phyloP scores from a whole-genome alignment of 1,140 invertebrate species.

The Micrasema longulum region DNA sequence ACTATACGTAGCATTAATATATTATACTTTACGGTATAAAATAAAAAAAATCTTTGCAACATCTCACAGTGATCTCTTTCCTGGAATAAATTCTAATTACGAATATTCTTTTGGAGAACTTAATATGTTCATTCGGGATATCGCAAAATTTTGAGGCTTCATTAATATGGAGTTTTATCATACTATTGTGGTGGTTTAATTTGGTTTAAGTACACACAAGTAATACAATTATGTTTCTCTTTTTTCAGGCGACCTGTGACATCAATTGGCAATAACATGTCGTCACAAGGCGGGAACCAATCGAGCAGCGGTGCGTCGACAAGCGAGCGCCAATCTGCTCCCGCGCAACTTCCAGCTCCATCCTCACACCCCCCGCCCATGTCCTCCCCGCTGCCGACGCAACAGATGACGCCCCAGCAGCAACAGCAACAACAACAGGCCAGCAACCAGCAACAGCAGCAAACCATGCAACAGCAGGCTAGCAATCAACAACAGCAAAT shows the following conservation, averaged over 20 bases:
- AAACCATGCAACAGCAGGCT: not conserved
- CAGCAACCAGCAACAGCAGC: conserved; percentile 21
- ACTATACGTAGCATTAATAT: too few relatives aligned
- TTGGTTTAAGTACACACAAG: too few relatives aligned
- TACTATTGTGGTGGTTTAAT: too few relatives aligned
- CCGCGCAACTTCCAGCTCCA: not conserved
- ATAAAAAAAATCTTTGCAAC: too few relatives aligned
- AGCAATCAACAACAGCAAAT: conserved; percentile 16
- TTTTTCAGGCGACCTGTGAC: conserved; percentile 37
- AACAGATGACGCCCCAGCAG: conserved; percentile 10
- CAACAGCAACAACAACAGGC: conserved; percentile 14
- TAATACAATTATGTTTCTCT: not conserved
- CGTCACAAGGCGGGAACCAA: conserved; percentile 1
- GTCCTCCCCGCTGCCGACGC: conserved; percentile 9
- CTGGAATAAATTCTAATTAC: too few relatives aligned
- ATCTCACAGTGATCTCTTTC: too few relatives aligned
- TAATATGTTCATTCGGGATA: too few relatives aligned
- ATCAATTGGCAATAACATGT: conserved; percentile 24
- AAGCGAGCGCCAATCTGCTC: conserved; percentile 19
- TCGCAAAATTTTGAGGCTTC: too few relatives aligned
- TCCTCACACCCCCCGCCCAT: not conserved
- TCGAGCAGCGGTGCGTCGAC: conserved; percentile 9
- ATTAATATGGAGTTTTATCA: too few relatives aligned
- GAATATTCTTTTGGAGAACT: too few relatives aligned
- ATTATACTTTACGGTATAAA: too few relatives aligned